Conservation (phyloP, 1,140 invertebrate species). For the Antheraea pernyi region DNA sequence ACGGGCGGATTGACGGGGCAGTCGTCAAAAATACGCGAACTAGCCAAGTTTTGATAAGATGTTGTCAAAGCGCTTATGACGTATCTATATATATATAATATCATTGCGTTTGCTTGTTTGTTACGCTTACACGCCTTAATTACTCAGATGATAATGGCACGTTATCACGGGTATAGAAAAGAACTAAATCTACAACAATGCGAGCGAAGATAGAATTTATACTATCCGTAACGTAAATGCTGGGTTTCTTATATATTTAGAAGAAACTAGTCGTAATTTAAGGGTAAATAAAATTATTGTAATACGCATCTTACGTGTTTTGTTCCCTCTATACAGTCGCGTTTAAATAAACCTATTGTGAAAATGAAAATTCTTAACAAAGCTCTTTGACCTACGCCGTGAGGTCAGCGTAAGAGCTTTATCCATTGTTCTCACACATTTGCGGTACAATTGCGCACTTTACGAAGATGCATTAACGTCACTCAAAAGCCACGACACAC, state of each 20-base stretch:
- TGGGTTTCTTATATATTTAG: not conserved
- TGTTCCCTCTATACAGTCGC: not conserved
- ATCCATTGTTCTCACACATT: slow-evolving; percentile 23
- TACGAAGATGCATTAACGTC: slow-evolving; percentile 20
- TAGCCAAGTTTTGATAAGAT: no score
- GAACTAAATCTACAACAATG: no score
- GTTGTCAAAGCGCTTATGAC: no score
- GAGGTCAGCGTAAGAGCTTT: not conserved
- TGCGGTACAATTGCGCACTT: slow-evolving; percentile 20
- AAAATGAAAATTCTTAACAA: not conserved
- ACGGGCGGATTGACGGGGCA: no score
- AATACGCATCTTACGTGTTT: not conserved
- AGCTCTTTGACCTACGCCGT: not conserved
- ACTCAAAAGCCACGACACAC: slow-evolving; percentile 36
- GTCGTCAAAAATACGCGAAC: no score
- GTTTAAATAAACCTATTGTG: slow-evolving; percentile 13
- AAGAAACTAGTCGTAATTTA: not conserved
- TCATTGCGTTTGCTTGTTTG: no score
- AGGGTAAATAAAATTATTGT: not conserved
- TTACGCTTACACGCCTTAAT: no score
- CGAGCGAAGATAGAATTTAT: no score
- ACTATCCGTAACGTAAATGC: no score
- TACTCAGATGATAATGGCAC: no score
- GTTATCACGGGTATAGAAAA: no score
- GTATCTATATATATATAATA: no score